A percentile compares a stretch with the other conserved stretches of the same genome.
These are phyloP conservation scores for Nasonia vitripennis DNA, from an alignment of 1,140 invertebrate genomes.

Conservation along the genomic window DNA sequence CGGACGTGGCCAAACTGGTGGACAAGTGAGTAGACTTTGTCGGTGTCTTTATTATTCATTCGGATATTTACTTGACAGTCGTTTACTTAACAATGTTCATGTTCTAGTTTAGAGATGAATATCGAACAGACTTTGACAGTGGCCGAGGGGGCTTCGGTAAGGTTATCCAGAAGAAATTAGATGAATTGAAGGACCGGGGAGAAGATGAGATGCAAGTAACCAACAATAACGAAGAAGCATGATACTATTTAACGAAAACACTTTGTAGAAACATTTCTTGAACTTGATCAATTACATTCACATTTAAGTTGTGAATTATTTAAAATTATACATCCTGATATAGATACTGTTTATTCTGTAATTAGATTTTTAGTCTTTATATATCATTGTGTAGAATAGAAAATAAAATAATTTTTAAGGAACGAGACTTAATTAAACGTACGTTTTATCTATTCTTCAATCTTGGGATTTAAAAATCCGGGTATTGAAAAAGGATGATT, in stretches of 20 bases:
- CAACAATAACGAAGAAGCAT: background rate
- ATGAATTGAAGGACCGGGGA: constrained; percentile 35
- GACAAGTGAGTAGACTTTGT: constrained; percentile 83
- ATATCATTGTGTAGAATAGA: background rate
- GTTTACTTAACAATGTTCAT: too few species aligned
- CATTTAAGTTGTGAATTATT: constrained; percentile 38
- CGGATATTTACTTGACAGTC: too few species aligned
- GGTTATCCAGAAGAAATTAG: constrained; percentile 90
- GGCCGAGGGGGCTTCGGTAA: constrained; percentile 98
- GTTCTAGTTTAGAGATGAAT: constrained; percentile 84
- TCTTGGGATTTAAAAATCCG: background rate
- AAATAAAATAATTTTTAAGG: too few species aligned
- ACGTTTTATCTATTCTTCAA: background rate
- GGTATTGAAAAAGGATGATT: too few species aligned
- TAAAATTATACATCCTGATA: background rate
- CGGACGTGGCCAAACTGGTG: constrained; percentile 98
- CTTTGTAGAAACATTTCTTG: constrained; percentile 9
- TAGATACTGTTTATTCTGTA: constrained; percentile 10
- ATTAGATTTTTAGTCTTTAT: constrained; percentile 1
- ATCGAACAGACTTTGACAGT: constrained; percentile 96
- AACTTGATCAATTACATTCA: constrained; percentile 4
- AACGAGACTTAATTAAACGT: background rate
- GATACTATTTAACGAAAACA: constrained; percentile 41
- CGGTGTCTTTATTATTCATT: too few species aligned
- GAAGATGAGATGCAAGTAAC: constrained; percentile 53